Conservation (phyloP, 2,888 invertebrate species). For the Rhabditophanes sp. region DNA sequence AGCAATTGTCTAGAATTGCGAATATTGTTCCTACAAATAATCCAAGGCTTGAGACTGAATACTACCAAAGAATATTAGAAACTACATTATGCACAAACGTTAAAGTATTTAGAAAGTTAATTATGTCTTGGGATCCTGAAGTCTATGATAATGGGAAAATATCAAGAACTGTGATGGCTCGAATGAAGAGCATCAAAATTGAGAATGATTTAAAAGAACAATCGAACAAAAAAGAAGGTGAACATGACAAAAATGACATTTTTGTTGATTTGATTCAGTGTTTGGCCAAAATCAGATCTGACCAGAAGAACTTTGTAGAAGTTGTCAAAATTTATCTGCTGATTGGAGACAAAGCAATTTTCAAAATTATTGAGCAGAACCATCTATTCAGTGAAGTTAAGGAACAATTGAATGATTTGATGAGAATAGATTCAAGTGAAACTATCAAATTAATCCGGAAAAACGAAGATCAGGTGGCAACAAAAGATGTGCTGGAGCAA, state of each 20-base stretch:
- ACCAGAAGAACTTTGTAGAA: slow-evolving; percentile 4
- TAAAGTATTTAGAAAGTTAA: slow-evolving; percentile 21
- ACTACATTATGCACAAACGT: slow-evolving; percentile 12
- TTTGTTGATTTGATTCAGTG: no score
- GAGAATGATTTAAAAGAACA: no score
- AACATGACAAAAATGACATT: no score
- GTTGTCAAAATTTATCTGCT: slow-evolving; percentile 33
- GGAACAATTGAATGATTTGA: slow-evolving; percentile 36
- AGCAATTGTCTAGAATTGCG: slow-evolving; percentile 13
- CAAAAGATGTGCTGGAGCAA: slow-evolving; percentile 30
- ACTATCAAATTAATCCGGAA: slow-evolving; percentile 35
- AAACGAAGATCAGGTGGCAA: slow-evolving; percentile 35
- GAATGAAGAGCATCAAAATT: no score
- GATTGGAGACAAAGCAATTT: slow-evolving; percentile 29
- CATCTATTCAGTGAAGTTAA: slow-evolving; percentile 33
- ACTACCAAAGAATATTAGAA: slow-evolving; percentile 24
- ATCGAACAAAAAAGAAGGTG: no score
- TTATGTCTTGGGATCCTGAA: slow-evolving; percentile 32
- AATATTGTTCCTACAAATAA: slow-evolving; percentile 24
- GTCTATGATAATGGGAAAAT: no score
- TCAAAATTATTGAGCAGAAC: slow-evolving; percentile 37
- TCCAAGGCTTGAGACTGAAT: slow-evolving; percentile 40
- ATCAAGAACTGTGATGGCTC: no score
- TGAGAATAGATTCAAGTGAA: slow-evolving; percentile 37
- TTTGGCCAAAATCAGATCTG: no score